Percentiles rank a stretch among this genome's conserved stretches.
These are phyloP conservation scores for Hoplodrina blanda DNA, from an alignment of 2,888 invertebrate species.

Conservation along the genomic window DNA sequence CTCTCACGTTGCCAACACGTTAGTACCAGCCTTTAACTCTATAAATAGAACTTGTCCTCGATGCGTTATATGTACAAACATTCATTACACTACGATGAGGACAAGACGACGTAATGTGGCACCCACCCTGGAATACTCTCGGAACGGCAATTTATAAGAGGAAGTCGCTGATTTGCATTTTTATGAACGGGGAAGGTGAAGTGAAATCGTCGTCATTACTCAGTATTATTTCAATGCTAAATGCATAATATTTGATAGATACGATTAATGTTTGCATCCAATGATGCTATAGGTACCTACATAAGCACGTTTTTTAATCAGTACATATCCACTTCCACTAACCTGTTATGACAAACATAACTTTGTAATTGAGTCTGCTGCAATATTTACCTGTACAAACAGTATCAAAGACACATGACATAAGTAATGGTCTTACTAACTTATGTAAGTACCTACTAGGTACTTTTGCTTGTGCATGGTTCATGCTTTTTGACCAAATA, in stretches of 20 bases:
- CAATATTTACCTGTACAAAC: background rate
- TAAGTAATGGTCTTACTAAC: background rate
- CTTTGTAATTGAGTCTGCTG: background rate
- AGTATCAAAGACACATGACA: background rate
- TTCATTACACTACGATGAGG: conserved; percentile 71
- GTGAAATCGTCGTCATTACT: conserved; percentile 75
- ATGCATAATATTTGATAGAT: conserved; percentile 27
- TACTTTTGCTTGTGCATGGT: background rate
- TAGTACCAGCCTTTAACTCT: conserved; percentile 57
- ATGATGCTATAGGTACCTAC: background rate
- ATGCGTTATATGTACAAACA: conserved; percentile 67
- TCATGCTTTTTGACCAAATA: conserved; percentile 1
- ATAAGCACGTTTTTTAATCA: background rate
- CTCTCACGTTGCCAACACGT: conserved; percentile 57
- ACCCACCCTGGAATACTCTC: conserved; percentile 86
- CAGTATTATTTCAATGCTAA: conserved; percentile 54
- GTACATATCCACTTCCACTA: background rate
- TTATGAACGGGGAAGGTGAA: conserved; percentile 87
- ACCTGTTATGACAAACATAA: background rate
- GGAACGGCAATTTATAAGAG: conserved; percentile 84
- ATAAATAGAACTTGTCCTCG: conserved; percentile 73
- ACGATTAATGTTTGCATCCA: conserved; percentile 33
- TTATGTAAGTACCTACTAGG: background rate
- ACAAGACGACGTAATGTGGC: conserved; percentile 73
- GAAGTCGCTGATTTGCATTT: conserved; percentile 89